Percentiles rank a stretch among this genome's conserved stretches.
Conservation (phyloP, 2,113 vertebrate genomes). For the Dicrurus megarhynchus region DNA sequence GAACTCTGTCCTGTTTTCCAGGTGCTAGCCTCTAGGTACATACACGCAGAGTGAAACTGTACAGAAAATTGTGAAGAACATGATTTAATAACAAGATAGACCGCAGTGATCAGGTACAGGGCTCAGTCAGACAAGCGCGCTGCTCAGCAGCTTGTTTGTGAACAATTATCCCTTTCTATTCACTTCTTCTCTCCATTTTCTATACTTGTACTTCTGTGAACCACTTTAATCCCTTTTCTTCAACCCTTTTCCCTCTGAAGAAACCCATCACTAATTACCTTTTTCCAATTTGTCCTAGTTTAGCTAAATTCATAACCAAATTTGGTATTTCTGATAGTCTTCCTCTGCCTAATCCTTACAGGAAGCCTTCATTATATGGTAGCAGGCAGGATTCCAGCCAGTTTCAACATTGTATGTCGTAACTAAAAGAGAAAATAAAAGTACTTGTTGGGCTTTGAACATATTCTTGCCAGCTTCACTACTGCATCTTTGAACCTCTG, state of each 20-base stretch:
- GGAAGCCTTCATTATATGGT: background rate
- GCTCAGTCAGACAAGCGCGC: background rate
- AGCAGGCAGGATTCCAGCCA: background rate
- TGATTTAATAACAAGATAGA: background rate
- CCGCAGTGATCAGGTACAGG: background rate
- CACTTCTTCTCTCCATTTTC: background rate
- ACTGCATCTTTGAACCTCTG: background rate
- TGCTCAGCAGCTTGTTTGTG: background rate
- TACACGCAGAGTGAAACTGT: background rate
- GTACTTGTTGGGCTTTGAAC: background rate
- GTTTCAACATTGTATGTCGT: background rate
- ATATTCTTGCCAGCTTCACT: background rate
- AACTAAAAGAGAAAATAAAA: conserved; percentile 14
- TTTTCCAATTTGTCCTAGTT: background rate
- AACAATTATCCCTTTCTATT: background rate
- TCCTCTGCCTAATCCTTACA: background rate
- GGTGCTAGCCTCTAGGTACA: background rate
- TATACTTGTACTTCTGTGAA: background rate
- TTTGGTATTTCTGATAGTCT: background rate
- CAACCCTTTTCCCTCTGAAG: background rate
- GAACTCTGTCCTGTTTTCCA: background rate
- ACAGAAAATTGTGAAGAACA: background rate
- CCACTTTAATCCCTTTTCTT: background rate
- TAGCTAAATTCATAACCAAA: background rate
- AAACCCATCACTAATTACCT: background rate